Conservation (phyloP, 2,888 invertebrate genomes). For the Heterodera filipjevi region DNA sequence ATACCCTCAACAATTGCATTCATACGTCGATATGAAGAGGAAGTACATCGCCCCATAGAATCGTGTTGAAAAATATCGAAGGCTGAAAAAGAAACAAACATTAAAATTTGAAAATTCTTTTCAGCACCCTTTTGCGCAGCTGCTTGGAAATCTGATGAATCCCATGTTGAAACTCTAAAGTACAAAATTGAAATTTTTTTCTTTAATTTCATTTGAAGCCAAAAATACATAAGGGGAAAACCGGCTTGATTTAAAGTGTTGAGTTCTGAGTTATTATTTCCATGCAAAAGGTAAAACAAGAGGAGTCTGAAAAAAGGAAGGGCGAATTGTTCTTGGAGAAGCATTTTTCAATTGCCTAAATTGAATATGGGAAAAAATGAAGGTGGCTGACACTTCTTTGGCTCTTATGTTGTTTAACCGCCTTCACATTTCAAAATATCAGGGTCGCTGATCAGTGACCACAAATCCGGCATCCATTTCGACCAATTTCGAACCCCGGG, state of each 20-base stretch:
- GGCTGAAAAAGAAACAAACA: conserved; percentile 28
- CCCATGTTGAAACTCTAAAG: conserved; percentile 40
- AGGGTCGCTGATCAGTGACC: too few relatives aligned
- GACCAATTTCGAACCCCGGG: too few relatives aligned
- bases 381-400: too few relatives aligned
- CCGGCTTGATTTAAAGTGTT: not conserved
- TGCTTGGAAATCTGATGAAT: conserved; percentile 38
- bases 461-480: too few relatives aligned
- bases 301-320: not conserved
- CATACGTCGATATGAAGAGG: conserved; percentile 14
- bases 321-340: not conserved
- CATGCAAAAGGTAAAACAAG: not conserved
- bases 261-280: not conserved
- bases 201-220: not conserved
- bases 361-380: not conserved
- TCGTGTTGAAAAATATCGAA: conserved; percentile 13
- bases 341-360: not conserved
- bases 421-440: too few relatives aligned
- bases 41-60: not conserved
- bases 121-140: conserved; percentile 42
- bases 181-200: not conserved
- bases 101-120: not conserved
- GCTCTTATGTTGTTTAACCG: too few relatives aligned
- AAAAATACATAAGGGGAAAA: not conserved
- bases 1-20: conserved; percentile 28